phyloP scores from a whole-genome alignment of 2,888 invertebrate species.

The Aleiodes leptofemur region DNA sequence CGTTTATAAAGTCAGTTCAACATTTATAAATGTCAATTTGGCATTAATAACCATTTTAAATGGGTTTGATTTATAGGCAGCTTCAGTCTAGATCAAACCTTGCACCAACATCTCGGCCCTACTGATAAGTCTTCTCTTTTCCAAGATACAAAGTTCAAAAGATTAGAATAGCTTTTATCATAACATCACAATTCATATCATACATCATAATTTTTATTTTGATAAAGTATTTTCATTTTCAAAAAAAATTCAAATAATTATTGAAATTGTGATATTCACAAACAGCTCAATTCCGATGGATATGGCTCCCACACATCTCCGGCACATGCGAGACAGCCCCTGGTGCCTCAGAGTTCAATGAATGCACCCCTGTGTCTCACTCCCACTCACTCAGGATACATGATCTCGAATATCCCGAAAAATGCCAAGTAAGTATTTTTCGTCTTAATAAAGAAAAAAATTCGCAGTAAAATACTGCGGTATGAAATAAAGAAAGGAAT shows the following conservation, averaged over 20 bases:
- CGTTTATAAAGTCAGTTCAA: no score
- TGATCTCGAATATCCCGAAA: conserved; percentile 81
- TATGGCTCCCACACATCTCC: conserved; percentile 92
- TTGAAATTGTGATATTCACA: conserved; percentile 46
- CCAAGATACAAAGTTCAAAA: no score
- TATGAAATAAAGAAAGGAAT: no score
- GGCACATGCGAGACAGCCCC: conserved; percentile 83
- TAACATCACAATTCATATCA: background rate
- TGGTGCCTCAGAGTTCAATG: conserved; percentile 83
- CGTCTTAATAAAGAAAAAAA: conserved; percentile 3
- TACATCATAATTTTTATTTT: conserved; percentile 3
- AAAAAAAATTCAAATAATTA: conserved; percentile 49
- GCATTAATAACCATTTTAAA: no score
- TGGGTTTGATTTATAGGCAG: no score
- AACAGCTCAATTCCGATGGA: conserved; percentile 90
- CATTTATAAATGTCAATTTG: no score
- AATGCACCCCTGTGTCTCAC: conserved; percentile 72
- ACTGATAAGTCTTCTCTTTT: no score
- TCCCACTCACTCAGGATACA: conserved; percentile 76
- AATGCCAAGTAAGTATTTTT: conserved; percentile 90
- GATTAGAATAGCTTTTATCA: no score
- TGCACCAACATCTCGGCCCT: no score
- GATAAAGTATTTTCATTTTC: conserved; percentile 23
- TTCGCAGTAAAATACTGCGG: no score
- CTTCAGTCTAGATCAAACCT: no score